These are phyloP conservation scores for Diarsia brunnea DNA, from an alignment of 2,888 invertebrate genomes.

Conservation along the genomic window DNA sequence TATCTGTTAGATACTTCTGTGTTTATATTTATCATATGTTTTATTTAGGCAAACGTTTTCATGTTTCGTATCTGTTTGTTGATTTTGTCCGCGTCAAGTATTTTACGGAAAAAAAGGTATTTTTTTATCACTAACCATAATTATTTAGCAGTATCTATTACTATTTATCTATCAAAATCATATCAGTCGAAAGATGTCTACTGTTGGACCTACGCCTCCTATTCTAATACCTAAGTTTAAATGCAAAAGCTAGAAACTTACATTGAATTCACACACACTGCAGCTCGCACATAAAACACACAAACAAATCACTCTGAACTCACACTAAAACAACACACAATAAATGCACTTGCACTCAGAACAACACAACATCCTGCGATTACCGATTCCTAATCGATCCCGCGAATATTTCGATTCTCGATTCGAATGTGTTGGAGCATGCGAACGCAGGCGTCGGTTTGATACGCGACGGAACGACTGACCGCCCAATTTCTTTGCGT, in stretches of 20 bases:
- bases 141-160: neutral
- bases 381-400: slow-evolving; percentile 53
- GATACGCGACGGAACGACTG: slow-evolving; percentile 83
- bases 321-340: slow-evolving; percentile 49
- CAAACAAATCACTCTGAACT: slow-evolving; percentile 50
- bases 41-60: neutral
- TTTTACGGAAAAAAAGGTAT: neutral
- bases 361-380: slow-evolving; percentile 55
- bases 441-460: slow-evolving; percentile 79
- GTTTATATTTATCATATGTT: neutral
- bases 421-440: slow-evolving; percentile 54
- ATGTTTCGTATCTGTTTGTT: neutral
- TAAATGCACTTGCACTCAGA: slow-evolving; percentile 38
- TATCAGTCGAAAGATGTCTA: neutral
- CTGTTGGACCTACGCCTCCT: neutral
- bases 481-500: slow-evolving; percentile 82
- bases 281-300: slow-evolving; percentile 31
- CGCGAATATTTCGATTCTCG: slow-evolving; percentile 52
- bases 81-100: neutral
- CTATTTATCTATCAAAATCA: neutral
- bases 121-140: neutral
- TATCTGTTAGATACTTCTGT: slow-evolving; percentile 13
- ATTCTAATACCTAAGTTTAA: neutral
- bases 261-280: slow-evolving; percentile 53
- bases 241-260: slow-evolving; percentile 52